Evolutionary conservation across 30 jellyfish, hydroid and myxozoan genomes (phyloP).

Genomic region (Hydra vulgaris): DNA sequence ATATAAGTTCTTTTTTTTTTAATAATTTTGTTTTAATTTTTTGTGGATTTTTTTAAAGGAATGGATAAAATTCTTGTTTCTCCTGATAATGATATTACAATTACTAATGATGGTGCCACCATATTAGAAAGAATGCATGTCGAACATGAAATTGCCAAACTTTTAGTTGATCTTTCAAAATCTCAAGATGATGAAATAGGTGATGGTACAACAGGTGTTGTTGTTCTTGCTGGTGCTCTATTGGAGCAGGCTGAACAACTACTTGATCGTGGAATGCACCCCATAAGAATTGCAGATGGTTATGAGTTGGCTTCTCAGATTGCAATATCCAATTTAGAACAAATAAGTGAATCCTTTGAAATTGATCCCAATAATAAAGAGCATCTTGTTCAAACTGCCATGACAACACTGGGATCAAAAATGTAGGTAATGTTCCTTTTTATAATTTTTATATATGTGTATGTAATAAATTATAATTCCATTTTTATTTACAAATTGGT

Average conservation of each 20-base stretch:
- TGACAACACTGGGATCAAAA: conserved; percentile 99
- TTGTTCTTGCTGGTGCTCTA: conserved; percentile 98
- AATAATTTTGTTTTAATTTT: too few relatives aligned
- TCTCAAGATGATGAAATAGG: conserved; percentile 99
- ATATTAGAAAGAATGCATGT: conserved; percentile 90
- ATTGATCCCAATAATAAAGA: conserved; percentile 60
- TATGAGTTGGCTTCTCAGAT: conserved; percentile 90
- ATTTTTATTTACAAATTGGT: conserved; percentile 3
- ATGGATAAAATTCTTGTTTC: conserved; percentile 97
- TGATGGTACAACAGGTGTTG: conserved; percentile 99
- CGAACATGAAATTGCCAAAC: conserved; percentile 97
- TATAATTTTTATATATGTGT: background rate
- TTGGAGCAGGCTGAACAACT: conserved; percentile 97
- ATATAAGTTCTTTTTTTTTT: too few relatives aligned
- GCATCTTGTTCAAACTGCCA: conserved; percentile 84
- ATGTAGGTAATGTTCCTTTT: conserved; percentile 43
- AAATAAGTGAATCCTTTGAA: conserved; percentile 78
- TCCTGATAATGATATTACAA: conserved; percentile 94
- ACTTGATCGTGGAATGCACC: conserved; percentile 90
- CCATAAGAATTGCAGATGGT: conserved; percentile 98
- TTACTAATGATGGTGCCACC: conserved; percentile 99
- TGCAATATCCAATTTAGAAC: conserved; percentile 78
- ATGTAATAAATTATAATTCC: background rate
- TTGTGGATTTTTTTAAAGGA: too few relatives aligned
- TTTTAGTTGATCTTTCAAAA: conserved; percentile 86